These are phyloP conservation scores for Porites rus DNA, from an alignment of 92 coral and sea anemone genomes.

Conservation along the genomic window DNA sequence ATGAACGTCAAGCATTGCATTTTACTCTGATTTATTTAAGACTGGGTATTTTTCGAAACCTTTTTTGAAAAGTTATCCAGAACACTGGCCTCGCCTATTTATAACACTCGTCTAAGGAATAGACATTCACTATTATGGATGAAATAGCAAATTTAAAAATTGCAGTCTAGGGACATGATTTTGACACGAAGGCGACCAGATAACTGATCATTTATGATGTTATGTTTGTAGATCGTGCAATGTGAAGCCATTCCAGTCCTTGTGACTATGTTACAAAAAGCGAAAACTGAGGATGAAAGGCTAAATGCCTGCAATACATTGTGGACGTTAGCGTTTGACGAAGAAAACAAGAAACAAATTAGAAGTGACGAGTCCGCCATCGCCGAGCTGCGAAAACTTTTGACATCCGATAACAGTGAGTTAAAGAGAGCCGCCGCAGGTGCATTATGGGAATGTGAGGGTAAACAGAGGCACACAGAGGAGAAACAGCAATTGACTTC, in stretches of 20 bases:
- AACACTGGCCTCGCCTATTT: no score
- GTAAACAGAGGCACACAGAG: conserved; percentile 62
- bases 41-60: no score
- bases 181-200: no score
- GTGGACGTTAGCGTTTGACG: conserved; percentile 84
- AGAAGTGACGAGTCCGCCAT: conserved; percentile 31
- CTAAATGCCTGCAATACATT: conserved; percentile 54
- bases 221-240: conserved; percentile 57
- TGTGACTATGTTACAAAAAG: conserved; percentile 62
- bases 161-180: no score
- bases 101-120: no score
- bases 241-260: conserved; percentile 78
- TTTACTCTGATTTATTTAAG: no score
- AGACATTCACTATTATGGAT: no score
- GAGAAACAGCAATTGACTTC: neutral
- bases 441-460: conserved; percentile 84
- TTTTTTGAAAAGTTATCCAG: no score
- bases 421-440: conserved; percentile 78
- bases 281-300: conserved; percentile 65
- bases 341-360: conserved; percentile 62
- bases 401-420: conserved; percentile 31
- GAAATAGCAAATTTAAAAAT: no score
- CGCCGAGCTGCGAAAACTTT: conserved; percentile 59
- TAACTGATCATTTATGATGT: neutral
- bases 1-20: no score